phyloP scores from a whole-genome alignment of 2,888 invertebrate species.

The Diarsia rubi region DNA sequence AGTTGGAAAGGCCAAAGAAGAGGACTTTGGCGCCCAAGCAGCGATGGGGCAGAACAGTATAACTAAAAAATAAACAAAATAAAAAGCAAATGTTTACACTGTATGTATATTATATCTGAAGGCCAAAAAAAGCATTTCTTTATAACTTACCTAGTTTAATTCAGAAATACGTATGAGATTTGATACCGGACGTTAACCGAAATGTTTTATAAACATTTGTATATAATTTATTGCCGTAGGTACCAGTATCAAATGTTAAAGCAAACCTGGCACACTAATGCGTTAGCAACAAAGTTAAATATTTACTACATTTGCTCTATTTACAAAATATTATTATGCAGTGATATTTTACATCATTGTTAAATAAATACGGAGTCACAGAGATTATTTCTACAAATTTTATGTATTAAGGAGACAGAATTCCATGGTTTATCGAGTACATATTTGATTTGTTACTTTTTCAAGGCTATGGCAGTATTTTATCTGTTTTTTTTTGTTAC shows the following conservation, averaged over 20 bases:
- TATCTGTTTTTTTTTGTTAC: background rate
- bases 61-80: no score
- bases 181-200: constrained; percentile 37
- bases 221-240: constrained; percentile 49
- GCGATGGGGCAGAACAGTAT: no score
- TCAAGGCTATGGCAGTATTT: background rate
- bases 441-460: background rate
- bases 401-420: background rate
- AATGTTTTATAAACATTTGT: constrained; percentile 53
- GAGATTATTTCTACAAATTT: background rate
- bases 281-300: constrained; percentile 25
- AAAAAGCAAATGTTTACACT: no score
- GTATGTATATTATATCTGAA: no score
- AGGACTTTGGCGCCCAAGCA: no score
- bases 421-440: background rate
- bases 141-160: constrained; percentile 12
- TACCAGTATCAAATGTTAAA: constrained; percentile 42
- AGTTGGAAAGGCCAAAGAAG: no score
- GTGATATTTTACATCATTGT: constrained; percentile 1
- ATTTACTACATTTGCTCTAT: constrained; percentile 22
- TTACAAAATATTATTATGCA: constrained; percentile 15
- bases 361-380: background rate
- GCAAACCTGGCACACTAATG: constrained; percentile 24
- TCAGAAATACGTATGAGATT: constrained; percentile 25
- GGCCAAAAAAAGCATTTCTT: background rate